A percentile compares a stretch with the other conserved stretches of the same genome.
Evolutionary conservation across 2,888 invertebrate genomes (phyloP).

Genomic region (Heliconius sara): DNA sequence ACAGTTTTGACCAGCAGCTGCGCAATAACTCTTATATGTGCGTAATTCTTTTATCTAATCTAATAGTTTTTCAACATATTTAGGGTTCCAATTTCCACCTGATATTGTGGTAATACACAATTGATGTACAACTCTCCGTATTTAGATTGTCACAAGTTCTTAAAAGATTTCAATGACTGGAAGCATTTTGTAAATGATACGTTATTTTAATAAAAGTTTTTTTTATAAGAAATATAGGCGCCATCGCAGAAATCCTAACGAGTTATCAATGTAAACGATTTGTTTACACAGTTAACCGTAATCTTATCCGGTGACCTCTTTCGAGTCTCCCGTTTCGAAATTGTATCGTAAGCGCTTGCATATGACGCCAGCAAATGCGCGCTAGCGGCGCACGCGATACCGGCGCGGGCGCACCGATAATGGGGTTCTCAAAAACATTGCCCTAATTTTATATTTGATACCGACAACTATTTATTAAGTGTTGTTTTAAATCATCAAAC

Average conservation of each 20-base stretch:
- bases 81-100: constrained; percentile 35
- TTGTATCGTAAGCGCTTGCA: constrained; percentile 64
- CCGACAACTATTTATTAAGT: constrained; percentile 41
- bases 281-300: constrained; percentile 83
- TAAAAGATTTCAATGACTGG: no score
- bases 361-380: constrained; percentile 46
- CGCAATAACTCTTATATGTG: constrained; percentile 51
- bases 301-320: constrained; percentile 84
- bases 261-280: constrained; percentile 83
- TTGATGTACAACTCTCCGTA: no score
- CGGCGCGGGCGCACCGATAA: constrained; percentile 43
- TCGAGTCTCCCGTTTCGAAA: constrained; percentile 82
- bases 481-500: constrained; percentile 36
- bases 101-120: background rate
- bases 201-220: background rate
- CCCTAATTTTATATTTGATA: constrained; percentile 48
- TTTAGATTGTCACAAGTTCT: no score
- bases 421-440: constrained; percentile 49
- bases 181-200: background rate
- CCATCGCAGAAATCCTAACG: constrained; percentile 78
- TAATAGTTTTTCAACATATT: constrained; percentile 44
- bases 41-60: constrained; percentile 52
- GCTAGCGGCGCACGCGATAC: constrained; percentile 35
- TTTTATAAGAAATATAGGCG: constrained; percentile 53
- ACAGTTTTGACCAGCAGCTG: constrained; percentile 51